phyloP scores from a whole-genome alignment of 2,888 invertebrate genomes.

The Penaeus monodon region DNA sequence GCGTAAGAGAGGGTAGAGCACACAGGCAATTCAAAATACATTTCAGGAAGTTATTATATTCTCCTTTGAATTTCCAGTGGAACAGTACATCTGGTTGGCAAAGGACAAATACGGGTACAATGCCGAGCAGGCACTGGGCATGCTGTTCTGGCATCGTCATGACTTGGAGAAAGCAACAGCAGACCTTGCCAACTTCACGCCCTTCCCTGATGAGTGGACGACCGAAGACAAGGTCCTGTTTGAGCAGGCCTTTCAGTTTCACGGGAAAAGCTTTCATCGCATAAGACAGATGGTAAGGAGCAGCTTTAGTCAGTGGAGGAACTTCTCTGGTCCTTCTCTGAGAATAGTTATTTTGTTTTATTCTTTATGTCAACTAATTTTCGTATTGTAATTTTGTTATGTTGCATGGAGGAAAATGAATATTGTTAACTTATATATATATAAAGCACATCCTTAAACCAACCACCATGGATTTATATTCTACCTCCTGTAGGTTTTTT shows the following conservation, averaged over 20 bases:
- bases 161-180: conserved; percentile 91
- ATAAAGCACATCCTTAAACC: too few species aligned
- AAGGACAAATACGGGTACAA: conserved; percentile 98
- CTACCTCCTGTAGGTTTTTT: too few species aligned
- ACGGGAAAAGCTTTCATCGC: conserved; percentile 97
- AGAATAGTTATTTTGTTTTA: too few species aligned
- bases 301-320: background rate
- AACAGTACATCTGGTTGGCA: conserved; percentile 92
- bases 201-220: conserved; percentile 98
- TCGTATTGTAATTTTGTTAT: too few species aligned
- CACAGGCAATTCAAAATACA: background rate
- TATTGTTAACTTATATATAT: too few species aligned
- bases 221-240: conserved; percentile 97
- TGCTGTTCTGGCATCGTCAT: conserved; percentile 98
- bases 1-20: too few species aligned
- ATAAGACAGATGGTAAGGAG: conserved; percentile 93
- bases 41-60: background rate
- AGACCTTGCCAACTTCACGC: conserved; percentile 96
- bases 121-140: conserved; percentile 95
- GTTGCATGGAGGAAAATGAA: too few species aligned
- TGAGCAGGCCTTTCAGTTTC: conserved; percentile 97
- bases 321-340: too few species aligned
- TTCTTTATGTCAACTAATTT: too few species aligned
- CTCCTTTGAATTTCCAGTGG: conserved; percentile 77
- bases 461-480: too few species aligned